Percentiles rank a stretch among this genome's conserved stretches.
Evolutionary conservation across 1,140 invertebrate genomes (phyloP).

Genomic region (Drosophila sucinea): DNA sequence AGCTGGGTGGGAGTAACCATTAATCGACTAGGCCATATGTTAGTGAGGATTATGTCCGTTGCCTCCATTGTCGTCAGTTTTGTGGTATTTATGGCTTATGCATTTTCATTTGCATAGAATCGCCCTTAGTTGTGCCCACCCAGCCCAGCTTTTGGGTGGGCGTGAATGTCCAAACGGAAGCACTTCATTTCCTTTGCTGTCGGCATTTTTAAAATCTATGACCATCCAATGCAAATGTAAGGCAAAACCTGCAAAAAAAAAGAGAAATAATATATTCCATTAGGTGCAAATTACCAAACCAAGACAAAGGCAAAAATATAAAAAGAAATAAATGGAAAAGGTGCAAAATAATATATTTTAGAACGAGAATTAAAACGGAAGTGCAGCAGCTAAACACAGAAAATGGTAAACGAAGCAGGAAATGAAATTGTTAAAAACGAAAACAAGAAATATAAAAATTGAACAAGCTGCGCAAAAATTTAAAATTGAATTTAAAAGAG

Average conservation of each 20-base stretch:
- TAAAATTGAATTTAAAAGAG: background rate
- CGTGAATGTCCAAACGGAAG: conserved; percentile 53
- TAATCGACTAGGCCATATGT: conserved; percentile 75
- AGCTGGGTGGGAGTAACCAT: conserved; percentile 1
- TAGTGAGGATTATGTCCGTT: conserved; percentile 60
- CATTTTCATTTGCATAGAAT: conserved; percentile 35
- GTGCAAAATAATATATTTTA: conserved; percentile 10
- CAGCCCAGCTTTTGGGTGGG: background rate
- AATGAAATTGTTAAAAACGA: conserved; percentile 39
- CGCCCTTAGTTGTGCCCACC: conserved; percentile 18
- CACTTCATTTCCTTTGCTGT: conserved; percentile 77
- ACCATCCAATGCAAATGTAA: conserved; percentile 65
- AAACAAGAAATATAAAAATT: conserved; percentile 19
- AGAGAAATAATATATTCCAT: conserved; percentile 54
- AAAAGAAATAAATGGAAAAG: conserved; percentile 32
- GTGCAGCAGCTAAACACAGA: conserved; percentile 44
- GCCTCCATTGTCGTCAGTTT: conserved; percentile 30
- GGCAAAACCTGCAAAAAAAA: conserved; percentile 30
- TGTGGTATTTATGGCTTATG: conserved; percentile 62
- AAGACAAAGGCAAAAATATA: conserved; percentile 43
- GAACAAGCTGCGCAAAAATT: background rate
- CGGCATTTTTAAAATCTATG: conserved; percentile 79
- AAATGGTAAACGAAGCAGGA: conserved; percentile 31
- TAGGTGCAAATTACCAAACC: conserved; percentile 71
- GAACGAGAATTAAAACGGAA: conserved; percentile 29